Evolutionary conservation across 2,888 invertebrate genomes (phyloP), one percentile per base, ranked within the genome.

Genomic region (Agrotis ipsilon): DNA sequence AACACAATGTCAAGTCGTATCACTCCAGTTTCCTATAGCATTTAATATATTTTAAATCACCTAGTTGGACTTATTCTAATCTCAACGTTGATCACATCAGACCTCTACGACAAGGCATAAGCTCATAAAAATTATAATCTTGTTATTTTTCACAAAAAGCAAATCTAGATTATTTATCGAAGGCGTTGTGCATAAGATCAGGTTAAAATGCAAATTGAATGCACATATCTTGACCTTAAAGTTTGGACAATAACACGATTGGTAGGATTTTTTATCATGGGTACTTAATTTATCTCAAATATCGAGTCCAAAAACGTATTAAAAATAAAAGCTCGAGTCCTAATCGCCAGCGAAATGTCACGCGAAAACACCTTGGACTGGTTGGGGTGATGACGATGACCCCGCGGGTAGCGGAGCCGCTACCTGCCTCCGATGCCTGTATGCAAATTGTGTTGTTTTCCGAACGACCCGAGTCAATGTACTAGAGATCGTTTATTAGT

Each of bases 321-420:
- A 89, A 88, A 90, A 87, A 88, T 86, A 89, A 90, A 76, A 89
- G 79, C 72, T 83, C 76, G 78, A 82, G 87, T 90, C 91, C 90
- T 91, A 93, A 94, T 92, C 90, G 86, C 85, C 84, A 85, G 90
- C 91, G 85, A 94, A 93, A 94, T 94, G 94, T 94, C 94, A 92
- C 88, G 88, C 90, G 87, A 88, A 91, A 90, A 92, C 91, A 89
- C 87, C 89, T 90, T 88, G 91, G 91, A 92, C 92, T 90, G 92
- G 94, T 93, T 91, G 87, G 88, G 90, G 86, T 87, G 90, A 92
- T 92, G 94, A 94, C 95, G 94, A 94, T 94, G 96, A 95, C 95
- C 96, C 90, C 93, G 69, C 84, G 71, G 84, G 80, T 81, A 81
- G 80, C 82, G 85, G 82, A 76, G 72, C 85, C 85, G 86, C 93